Percentiles rank a stretch among this genome's conserved stretches.
These are phyloP conservation scores for Lycaon pictus DNA, from an alignment of 2,113 vertebrate genomes.

Conservation along the genomic window DNA sequence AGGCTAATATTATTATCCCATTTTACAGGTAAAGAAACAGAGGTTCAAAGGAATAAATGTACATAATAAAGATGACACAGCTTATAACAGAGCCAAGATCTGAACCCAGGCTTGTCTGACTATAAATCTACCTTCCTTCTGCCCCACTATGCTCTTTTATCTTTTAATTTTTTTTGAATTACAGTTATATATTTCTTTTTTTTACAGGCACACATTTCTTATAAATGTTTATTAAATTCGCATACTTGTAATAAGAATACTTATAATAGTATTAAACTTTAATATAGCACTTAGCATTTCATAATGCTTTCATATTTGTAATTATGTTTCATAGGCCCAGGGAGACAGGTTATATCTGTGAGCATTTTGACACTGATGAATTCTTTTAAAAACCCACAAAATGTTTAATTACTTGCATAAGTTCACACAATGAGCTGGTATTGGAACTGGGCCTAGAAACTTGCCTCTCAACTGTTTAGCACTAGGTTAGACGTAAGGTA, in stretches of 20 bases:
- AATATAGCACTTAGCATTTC: background rate
- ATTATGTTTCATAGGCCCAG: background rate
- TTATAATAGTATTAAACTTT: background rate
- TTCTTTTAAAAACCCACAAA: background rate
- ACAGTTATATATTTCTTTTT: background rate
- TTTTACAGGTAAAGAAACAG: background rate
- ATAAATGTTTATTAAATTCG: background rate
- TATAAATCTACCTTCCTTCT: background rate
- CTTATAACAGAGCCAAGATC: background rate
- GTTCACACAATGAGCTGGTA: background rate
- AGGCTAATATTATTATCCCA: background rate
- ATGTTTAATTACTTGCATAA: background rate
- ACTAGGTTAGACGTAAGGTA: background rate
- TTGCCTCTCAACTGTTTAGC: background rate
- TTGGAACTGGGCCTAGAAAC: background rate
- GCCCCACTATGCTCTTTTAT: background rate
- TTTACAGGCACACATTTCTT: background rate
- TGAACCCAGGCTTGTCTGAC: background rate
- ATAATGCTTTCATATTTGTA: conserved; percentile 18
- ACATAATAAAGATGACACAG: background rate
- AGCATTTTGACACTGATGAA: background rate
- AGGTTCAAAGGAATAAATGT: background rate
- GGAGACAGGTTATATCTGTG: background rate
- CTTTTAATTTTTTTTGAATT: background rate
- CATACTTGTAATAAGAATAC: background rate